Evolutionary conservation across 2,797 vertebrate genomes (phyloP).

Genomic region (Monodelphis domestica): DNA sequence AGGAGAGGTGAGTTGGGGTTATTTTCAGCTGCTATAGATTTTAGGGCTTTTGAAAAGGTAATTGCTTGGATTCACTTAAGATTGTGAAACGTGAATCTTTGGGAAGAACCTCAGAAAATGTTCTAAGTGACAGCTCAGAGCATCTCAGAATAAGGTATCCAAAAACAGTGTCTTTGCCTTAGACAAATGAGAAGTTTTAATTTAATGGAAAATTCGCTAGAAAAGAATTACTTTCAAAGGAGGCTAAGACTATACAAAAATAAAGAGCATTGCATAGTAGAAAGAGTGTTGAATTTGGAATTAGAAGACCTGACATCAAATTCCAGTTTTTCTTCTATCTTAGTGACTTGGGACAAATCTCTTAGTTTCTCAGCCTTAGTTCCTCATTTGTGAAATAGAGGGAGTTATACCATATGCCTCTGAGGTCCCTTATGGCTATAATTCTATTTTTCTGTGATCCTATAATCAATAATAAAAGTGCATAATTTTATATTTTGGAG

Average conservation of each 20-base stretch:
- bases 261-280: not conserved
- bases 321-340: not conserved
- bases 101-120: conserved; percentile 3
- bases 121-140: not conserved
- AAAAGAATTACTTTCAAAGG: not conserved
- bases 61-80: conserved; percentile 41
- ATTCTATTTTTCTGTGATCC: not conserved
- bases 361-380: not conserved
- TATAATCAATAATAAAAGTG: not conserved
- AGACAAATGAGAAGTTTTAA: conserved; percentile 26
- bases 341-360: not conserved
- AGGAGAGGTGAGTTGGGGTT: not conserved
- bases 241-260: not conserved
- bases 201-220: conserved; percentile 12
- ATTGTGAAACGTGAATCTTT: conserved; percentile 43
- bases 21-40: conserved; percentile 47
- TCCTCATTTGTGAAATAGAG: not conserved
- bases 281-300: not conserved
- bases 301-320: not conserved
- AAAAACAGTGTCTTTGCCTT: not conserved
- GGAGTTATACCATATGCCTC: not conserved
- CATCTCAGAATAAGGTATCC: conserved; percentile 13
- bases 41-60: not conserved
- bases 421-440: not conserved
- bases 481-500: not conserved